Conservation (phyloP, 2,797 vertebrate species). For the Phoebastria nigripes region DNA sequence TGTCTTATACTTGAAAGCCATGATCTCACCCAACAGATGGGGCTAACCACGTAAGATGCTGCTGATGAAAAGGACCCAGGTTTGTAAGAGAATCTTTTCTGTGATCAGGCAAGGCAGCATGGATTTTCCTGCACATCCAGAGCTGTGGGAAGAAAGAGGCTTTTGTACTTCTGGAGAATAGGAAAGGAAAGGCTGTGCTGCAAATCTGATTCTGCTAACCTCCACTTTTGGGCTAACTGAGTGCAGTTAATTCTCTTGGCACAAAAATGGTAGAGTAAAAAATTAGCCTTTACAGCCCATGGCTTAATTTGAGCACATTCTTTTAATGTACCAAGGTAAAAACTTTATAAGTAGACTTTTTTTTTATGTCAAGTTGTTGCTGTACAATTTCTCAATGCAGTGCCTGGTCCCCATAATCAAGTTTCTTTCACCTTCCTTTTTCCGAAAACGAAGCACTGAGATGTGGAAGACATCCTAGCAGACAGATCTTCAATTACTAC, state of each 20-base stretch:
- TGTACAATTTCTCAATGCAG: neutral
- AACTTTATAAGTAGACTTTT: neutral
- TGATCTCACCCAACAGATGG: neutral
- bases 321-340: neutral
- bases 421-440: neutral
- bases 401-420: neutral
- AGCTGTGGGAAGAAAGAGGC: neutral
- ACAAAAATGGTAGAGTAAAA: neutral
- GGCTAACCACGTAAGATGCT: fast-evolving
- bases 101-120: neutral
- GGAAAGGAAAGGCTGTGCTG: neutral
- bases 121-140: neutral
- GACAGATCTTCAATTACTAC: neutral
- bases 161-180: neutral
- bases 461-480: neutral
- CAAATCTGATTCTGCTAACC: neutral
- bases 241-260: neutral
- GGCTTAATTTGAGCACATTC: neutral
- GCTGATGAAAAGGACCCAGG: neutral
- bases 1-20: neutral
- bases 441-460: neutral
- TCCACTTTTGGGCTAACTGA: neutral
- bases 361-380: neutral
- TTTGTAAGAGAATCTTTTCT: neutral
- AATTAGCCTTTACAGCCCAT: neutral